These are phyloP conservation scores for Probosciger aterrimus DNA, from an alignment of 2,113 vertebrate genomes.

Conservation along the genomic window DNA sequence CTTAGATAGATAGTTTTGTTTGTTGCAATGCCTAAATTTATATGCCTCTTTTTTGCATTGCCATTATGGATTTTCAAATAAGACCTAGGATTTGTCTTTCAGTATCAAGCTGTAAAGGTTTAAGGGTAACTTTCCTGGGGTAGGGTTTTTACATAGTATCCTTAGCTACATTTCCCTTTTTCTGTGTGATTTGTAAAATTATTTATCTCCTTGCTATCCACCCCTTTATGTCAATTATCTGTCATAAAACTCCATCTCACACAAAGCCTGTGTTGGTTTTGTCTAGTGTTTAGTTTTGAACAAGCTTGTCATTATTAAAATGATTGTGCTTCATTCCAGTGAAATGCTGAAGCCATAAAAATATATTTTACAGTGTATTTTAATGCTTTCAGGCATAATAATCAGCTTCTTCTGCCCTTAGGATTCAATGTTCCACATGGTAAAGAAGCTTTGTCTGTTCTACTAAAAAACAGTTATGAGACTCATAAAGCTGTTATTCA, in stretches of 20 bases:
- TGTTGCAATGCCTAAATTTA: background rate
- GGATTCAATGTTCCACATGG: background rate
- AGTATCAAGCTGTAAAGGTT: background rate
- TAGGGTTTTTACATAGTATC: background rate
- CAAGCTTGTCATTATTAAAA: background rate
- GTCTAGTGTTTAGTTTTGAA: background rate
- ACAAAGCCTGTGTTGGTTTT: background rate
- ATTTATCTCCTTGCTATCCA: background rate
- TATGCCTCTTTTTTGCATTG: background rate
- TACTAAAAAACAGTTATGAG: conserved; percentile 12
- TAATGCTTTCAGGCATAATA: background rate
- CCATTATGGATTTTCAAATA: background rate
- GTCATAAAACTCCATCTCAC: background rate
- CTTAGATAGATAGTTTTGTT: background rate
- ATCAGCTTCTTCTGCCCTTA: background rate
- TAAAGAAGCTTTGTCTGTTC: background rate
- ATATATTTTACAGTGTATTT: background rate
- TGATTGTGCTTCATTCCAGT: background rate
- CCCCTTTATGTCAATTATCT: background rate
- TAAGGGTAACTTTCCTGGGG: background rate
- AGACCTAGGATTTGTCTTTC: background rate
- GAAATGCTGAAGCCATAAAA: background rate
- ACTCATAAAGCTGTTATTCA: conserved; percentile 64
- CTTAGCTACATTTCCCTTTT: background rate
- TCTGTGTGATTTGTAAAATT: background rate